A percentile compares a stretch with the other conserved stretches of the same genome.
phyloP scores from a whole-genome alignment of 2,888 invertebrate genomes.

The Apotomis capreana region DNA sequence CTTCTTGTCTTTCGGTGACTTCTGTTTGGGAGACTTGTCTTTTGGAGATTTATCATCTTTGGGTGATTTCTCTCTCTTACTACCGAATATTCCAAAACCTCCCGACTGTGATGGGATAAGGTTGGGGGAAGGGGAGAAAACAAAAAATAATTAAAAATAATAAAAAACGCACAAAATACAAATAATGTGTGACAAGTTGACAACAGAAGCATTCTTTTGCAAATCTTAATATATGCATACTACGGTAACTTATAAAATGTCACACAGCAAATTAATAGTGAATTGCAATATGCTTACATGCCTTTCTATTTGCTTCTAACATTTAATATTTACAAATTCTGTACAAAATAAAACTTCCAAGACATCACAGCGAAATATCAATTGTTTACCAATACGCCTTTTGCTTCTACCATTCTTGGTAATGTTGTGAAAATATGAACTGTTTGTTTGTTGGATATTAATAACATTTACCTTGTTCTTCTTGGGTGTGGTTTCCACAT shows the following conservation, averaged over 20 bases:
- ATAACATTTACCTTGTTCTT: conserved; percentile 70
- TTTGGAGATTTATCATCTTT: conserved; percentile 55
- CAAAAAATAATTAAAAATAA: conserved; percentile 70
- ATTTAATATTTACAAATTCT: conserved; percentile 67
- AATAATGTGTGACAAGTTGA: conserved; percentile 50
- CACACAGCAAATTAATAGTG: conserved; percentile 53
- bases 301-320: conserved; percentile 65
- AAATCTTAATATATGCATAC: conserved; percentile 19
- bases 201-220: conserved; percentile 46
- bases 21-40: conserved; percentile 67
- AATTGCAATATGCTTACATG: conserved; percentile 62
- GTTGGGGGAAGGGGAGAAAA: conserved; percentile 61
- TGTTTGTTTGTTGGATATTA: conserved; percentile 34
- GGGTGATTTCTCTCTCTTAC: conserved; percentile 72
- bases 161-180: conserved; percentile 63
- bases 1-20: conserved; percentile 77
- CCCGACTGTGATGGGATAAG: conserved; percentile 62
- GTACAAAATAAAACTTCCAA: conserved; percentile 62
- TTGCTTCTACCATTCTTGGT: conserved; percentile 65
- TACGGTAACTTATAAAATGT: conserved; percentile 45
- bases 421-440: conserved; percentile 48
- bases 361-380: conserved; percentile 48
- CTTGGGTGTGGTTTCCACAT: conserved; percentile 77
- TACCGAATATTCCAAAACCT: conserved; percentile 74
- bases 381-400: conserved; percentile 24